These are phyloP conservation scores for Trachymyrmex cornetzi DNA, from an alignment of 1,140 invertebrate species.

Conservation along the genomic window DNA sequence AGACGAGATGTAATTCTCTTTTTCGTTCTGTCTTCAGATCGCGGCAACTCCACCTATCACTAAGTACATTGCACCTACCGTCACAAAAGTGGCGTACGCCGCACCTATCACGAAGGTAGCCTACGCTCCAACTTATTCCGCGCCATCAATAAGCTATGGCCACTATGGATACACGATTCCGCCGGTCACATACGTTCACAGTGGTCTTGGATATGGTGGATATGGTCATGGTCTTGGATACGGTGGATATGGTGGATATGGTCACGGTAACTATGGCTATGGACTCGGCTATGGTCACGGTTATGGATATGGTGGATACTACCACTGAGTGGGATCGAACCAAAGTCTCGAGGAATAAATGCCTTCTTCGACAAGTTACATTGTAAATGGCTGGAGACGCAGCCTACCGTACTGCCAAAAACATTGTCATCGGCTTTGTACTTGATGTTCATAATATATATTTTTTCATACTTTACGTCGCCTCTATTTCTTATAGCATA, in stretches of 20 bases:
- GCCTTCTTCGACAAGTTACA: neutral
- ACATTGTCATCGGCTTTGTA: conserved; percentile 54
- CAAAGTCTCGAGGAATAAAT: neutral
- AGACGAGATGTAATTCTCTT: neutral
- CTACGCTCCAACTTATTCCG: conserved; percentile 51
- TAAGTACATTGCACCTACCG: conserved; percentile 73
- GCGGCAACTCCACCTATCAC: conserved; percentile 76
- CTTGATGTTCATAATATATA: conserved; percentile 43
- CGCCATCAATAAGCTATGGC: conserved; percentile 50
- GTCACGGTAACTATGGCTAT: conserved; percentile 61
- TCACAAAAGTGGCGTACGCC: conserved; percentile 73
- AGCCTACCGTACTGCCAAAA: conserved; percentile 4
- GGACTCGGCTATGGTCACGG: conserved; percentile 71
- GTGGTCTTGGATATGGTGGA: conserved; percentile 42
- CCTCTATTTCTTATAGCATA: neutral
- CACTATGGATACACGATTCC: conserved; percentile 60
- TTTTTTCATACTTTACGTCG: conserved; percentile 49
- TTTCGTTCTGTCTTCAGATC: conserved; percentile 63
- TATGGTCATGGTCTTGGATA: conserved; percentile 63
- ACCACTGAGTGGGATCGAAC: conserved; percentile 12
- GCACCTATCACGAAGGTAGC: conserved; percentile 69
- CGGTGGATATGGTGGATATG: conserved; percentile 67
- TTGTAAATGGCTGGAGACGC: neutral
- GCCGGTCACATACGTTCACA: conserved; percentile 36
- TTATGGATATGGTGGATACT: conserved; percentile 68